Base-by-base conservation (phyloP, 2,113 vertebrate genomes). In the Actenoides hombroni region DNA sequence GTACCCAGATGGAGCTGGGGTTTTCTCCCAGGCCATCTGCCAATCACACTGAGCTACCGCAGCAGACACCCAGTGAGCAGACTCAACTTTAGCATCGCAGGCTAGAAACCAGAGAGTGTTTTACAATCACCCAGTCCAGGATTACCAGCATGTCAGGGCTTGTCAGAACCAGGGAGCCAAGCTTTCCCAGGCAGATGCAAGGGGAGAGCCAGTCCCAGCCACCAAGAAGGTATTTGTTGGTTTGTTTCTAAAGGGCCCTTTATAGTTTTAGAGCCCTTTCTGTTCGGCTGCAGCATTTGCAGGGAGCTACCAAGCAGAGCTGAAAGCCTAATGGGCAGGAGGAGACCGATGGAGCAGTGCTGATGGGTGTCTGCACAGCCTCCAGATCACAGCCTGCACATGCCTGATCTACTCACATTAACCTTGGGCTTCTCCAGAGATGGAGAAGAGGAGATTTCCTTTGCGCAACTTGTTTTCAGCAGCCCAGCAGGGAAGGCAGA, bases 41-140 rank as follows among this genome's bases (percentile, higher is more conserved):
- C 86, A 95, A 37, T 63, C 76, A 23, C 6, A 3, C 59, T 74
- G 63, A 81, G 79, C 71, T 69, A 53, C 92, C 1, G 0, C 78
- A 82, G 88, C 70, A 90, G 86, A 44, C 28, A 0, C 90, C 61
- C 80, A 64, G 61, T 0, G 0, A 88, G 56, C 83, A 70, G 56
- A 59, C 81, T 31, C 21, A 26, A 85, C 67, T 83, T 83, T 60
- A 91, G 57, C 49, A 64, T 83, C 3, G 0, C 59, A 86, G 70
- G 54, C 92, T 57, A 88, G 70, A 92, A 95, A 65, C 89, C 84
- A 94, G 87, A 48, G 73, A 29, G 48, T 53, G 53, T 91, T 96
- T 88, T 96, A 92, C 33, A 59, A 13, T 70, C 83, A 56, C 35
- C 49, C 60, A 63, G 82, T 73, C 71, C 85, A 33, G 79, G 39